Percentiles rank a stretch among this genome's conserved stretches.
These are phyloP conservation scores for Mesocentrotus franciscanus DNA, from an alignment of 53 echinoderm and acorn worm species.

Conservation along the genomic window DNA sequence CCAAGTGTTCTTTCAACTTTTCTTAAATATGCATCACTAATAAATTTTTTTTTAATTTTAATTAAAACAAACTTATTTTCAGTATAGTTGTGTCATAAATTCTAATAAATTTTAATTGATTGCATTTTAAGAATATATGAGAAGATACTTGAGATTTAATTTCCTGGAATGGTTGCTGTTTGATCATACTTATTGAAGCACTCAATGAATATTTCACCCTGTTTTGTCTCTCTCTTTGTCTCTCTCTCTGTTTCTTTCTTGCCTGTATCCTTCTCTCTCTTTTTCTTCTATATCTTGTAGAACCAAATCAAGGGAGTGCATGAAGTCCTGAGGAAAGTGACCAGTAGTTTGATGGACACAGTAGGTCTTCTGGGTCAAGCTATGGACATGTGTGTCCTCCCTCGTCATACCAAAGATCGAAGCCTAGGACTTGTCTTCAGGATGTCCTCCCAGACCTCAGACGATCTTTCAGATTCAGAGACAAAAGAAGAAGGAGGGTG, in stretches of 20 bases:
- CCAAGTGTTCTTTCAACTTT: too few relatives aligned
- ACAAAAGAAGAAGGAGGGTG: neutral
- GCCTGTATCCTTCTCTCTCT: neutral
- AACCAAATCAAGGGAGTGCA: constrained; percentile 42
- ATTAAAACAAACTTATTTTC: too few relatives aligned
- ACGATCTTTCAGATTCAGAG: constrained; percentile 49
- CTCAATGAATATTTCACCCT: too few relatives aligned
- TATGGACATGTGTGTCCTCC: constrained; percentile 71
- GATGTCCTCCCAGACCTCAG: constrained; percentile 62
- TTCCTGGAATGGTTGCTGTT: too few relatives aligned
- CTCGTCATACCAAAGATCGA: constrained; percentile 59
- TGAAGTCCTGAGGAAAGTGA: constrained; percentile 73
- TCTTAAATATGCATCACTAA: too few relatives aligned
- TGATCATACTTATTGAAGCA: too few relatives aligned
- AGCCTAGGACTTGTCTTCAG: constrained; percentile 63
- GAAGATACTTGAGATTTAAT: too few relatives aligned
- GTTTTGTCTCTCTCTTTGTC: neutral
- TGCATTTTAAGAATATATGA: too few relatives aligned
- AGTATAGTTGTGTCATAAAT: too few relatives aligned
- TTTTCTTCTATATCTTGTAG: neutral
- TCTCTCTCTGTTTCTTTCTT: neutral
- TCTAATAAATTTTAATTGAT: too few relatives aligned
- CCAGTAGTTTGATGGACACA: constrained; percentile 68
- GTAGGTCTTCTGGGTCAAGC: constrained; percentile 70
- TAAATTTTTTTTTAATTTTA: too few relatives aligned